Conservation (phyloP, 2,797 vertebrate species). For the Nasua narica region DNA sequence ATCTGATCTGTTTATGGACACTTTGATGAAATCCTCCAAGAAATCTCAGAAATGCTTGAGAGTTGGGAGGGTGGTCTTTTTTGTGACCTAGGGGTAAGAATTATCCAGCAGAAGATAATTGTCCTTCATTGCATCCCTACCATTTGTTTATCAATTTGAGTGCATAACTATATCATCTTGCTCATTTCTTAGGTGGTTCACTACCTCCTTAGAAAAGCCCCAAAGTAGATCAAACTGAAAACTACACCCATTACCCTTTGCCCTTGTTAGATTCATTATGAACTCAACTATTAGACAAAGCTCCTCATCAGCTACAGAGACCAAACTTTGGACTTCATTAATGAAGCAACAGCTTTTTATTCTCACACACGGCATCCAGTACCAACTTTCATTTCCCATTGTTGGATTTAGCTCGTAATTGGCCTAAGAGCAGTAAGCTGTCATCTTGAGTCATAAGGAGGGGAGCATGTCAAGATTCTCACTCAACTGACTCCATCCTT, state of each 20-base stretch:
- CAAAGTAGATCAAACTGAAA: neutral
- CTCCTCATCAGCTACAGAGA: conserved; percentile 60
- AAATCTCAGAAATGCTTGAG: neutral
- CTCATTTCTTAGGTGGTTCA: conserved; percentile 47
- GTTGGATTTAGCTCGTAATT: conserved; percentile 51
- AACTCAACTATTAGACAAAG: neutral
- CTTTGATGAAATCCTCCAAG: neutral
- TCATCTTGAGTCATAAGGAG: conserved; percentile 55
- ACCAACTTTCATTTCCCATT: conserved; percentile 38
- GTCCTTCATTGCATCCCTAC: neutral
- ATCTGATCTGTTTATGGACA: neutral
- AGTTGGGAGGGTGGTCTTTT: neutral
- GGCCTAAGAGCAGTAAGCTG: neutral
- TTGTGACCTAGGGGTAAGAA: neutral
- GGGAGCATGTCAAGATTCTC: neutral
- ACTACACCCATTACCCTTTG: conserved; percentile 33
- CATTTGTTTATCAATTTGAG: neutral
- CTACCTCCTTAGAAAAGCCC: conserved; percentile 63
- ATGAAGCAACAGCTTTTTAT: conserved; percentile 25
- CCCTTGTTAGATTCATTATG: conserved; percentile 48
- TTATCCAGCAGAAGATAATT: neutral
- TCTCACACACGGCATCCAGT: neutral
- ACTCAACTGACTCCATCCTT: neutral
- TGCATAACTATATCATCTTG: neutral
- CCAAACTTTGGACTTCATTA: neutral